Base-by-base conservation (phyloP, 2,113 vertebrate genomes). In the Lampris megalopsis region DNA sequence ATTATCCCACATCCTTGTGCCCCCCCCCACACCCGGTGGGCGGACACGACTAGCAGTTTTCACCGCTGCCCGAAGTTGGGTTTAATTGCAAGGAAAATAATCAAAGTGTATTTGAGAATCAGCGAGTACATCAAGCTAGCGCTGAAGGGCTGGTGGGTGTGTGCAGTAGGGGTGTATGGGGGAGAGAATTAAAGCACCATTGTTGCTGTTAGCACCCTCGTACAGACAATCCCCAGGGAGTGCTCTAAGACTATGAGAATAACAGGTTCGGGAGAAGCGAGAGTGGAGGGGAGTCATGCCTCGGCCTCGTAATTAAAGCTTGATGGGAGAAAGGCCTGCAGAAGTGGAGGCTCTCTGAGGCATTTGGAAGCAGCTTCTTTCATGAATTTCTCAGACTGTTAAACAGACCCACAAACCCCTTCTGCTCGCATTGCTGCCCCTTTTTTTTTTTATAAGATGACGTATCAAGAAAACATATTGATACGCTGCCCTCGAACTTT, bases 291-390 rank as follows among this genome's bases (percentile, higher is more conserved):
- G 84, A 5, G 47, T 48, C 47, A 13, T 84, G 80, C 79, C 83
- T 84, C 83, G 81, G 84, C 84, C 77, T 58, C 6, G 86, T 89
- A 84, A 92, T 90, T 91, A 92, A 88, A 91, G 85, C 49, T 71
- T 68, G 76, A 77, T 77, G 65, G 80, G 84, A 81, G 73, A 83
- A 68, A 75, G 70, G 78, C 67, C 63, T 6, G 75, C 70, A 85
- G 79, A 81, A 67, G 75, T 54, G 53, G 0, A 60, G 61, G 56
- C 60, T 86, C 76, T 83, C 69, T 1, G 13, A 82, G 81, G 81
- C 82, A 37, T 82, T 66, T 48, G 63, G 77, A 69, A 88, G 80
- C 60, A 76, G 69, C 64, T 73, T 74, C 80, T 80, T 87, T 79
- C 76, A 87, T 82, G 78, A 81, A 77, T 81, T 77, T 86, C 80